Base-by-base conservation (phyloP, 2,888 invertebrate species). In the Germaria angustata region DNA sequence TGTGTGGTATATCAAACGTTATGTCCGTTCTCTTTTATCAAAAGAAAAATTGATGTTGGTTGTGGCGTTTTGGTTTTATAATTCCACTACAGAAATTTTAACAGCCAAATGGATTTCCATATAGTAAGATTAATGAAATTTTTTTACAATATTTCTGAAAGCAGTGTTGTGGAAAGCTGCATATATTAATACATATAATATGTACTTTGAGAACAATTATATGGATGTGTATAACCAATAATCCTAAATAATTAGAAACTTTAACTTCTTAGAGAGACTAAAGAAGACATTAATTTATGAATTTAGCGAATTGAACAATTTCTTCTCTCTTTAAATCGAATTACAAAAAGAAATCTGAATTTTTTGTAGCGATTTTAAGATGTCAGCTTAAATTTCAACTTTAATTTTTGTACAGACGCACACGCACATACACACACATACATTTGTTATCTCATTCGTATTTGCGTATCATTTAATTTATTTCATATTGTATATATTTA, bases 401-500 rank as follows among this genome's bases (percentile, higher is more conserved):
- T 15, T 2, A 17, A 7, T 20, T 3, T 34, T 9, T 20, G 44
- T 5, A 28, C 49, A 24, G 15, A 39, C 20, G 61, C 13, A 32
- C 22, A 32, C n/a, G 61, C 11, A 39, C n/a, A 55, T 41, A 32
- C 2, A n/a, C 1, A 9, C 32, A 17, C 28, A 34, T 13, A 63
- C n/a, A 36, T 2, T 36, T 15, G 9, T 17, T 39, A 11, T 44
- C 24, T 34, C 2, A 78, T 9, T 44, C 11, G 9, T 17, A 34
- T 59, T 34, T 53, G 36, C 44, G 20, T 78, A 57, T 63, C 36
- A 39, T 59, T 69, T n/a, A 41, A 44, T 71, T 51, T 44, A 57
- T 46, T 78, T 55, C 15, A 57, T 72, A 11, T 53, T 36, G 28
- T 51, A 65, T 69, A 61, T 75, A 59, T 81, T 69, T 69, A 65